Conservation (phyloP, 2,797 vertebrate genomes). For the Danio choprae region DNA sequence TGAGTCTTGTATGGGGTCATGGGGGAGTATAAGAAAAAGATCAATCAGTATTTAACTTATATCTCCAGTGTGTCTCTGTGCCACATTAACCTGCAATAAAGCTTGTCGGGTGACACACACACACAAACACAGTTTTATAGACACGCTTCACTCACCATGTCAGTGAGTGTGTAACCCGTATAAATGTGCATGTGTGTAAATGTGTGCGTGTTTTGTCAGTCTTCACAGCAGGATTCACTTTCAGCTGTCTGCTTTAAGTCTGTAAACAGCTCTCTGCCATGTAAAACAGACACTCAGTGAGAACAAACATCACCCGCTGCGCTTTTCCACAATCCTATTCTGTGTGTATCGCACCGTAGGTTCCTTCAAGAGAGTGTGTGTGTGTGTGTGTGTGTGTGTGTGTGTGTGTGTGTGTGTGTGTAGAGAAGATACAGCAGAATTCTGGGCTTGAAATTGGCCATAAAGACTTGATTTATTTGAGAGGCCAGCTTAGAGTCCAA, state of each 20-base stretch:
- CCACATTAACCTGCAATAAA: constrained; percentile 1
- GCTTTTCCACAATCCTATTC: constrained; percentile 46
- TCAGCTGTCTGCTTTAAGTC: constrained; percentile 45
- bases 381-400: constrained; percentile 33
- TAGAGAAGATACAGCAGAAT: neutral
- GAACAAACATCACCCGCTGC: constrained; percentile 48
- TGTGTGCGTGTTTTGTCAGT: constrained; percentile 5
- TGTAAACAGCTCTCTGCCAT: constrained; percentile 44
- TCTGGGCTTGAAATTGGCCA: constrained; percentile 23
- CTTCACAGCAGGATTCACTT: constrained; percentile 43
- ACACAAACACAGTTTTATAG: neutral
- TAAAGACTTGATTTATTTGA: constrained; percentile 39
- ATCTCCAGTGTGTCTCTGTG: neutral
- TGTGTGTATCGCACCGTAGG: constrained; percentile 39
- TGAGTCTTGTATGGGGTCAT: too few relatives aligned
- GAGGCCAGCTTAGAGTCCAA: constrained; percentile 39
- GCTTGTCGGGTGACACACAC: neutral
- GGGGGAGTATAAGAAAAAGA: too few relatives aligned
- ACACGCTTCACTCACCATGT: neutral
- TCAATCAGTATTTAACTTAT: too few relatives aligned
- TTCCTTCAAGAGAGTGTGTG: constrained; percentile 29
- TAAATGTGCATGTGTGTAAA: neutral
- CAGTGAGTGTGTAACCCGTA: neutral
- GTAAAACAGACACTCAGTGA: constrained; percentile 25
- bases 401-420: constrained; percentile 9